A percentile compares a stretch with the other conserved stretches of the same genome.
Evolutionary conservation across 1,140 invertebrate species (phyloP).

Genomic region (Leptopilina boulardi): DNA sequence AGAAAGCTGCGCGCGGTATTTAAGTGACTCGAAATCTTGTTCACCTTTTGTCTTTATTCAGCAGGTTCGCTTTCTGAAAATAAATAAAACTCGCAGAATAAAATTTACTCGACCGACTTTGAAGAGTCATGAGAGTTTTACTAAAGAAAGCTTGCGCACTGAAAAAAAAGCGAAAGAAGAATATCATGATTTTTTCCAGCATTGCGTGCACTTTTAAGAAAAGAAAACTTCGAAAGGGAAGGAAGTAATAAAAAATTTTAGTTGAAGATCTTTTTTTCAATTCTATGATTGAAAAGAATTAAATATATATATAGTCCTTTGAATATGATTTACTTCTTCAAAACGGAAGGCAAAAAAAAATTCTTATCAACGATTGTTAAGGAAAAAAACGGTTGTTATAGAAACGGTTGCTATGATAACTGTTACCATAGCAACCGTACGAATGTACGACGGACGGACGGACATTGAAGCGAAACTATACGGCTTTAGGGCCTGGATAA

Average conservation of each 20-base stretch:
- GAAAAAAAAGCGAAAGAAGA: background rate
- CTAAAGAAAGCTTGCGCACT: background rate
- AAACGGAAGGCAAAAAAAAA: too few relatives aligned
- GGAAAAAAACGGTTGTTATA: too few relatives aligned
- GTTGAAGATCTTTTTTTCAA: too few relatives aligned
- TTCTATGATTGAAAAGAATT: too few relatives aligned
- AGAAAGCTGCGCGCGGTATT: slow-evolving; percentile 8
- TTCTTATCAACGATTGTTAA: too few relatives aligned
- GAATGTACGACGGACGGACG: too few relatives aligned
- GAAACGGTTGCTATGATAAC: too few relatives aligned
- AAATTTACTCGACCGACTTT: background rate
- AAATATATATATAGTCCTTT: too few relatives aligned
- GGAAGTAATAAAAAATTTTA: background rate
- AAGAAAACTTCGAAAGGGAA: background rate
- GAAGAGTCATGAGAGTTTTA: background rate
- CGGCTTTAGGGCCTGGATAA: too few relatives aligned
- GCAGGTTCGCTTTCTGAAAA: background rate
- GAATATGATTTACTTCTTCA: too few relatives aligned
- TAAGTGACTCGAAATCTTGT: slow-evolving; percentile 20
- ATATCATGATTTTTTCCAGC: background rate
- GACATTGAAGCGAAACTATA: too few relatives aligned
- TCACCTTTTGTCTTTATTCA: slow-evolving; percentile 19
- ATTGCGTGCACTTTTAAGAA: background rate
- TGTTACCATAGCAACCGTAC: too few relatives aligned
- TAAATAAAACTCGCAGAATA: slow-evolving; percentile 26